Evolutionary conservation across 2,888 invertebrate species (phyloP), one percentile per base, ranked within the genome.

Genomic region (Atrina japonica): DNA sequence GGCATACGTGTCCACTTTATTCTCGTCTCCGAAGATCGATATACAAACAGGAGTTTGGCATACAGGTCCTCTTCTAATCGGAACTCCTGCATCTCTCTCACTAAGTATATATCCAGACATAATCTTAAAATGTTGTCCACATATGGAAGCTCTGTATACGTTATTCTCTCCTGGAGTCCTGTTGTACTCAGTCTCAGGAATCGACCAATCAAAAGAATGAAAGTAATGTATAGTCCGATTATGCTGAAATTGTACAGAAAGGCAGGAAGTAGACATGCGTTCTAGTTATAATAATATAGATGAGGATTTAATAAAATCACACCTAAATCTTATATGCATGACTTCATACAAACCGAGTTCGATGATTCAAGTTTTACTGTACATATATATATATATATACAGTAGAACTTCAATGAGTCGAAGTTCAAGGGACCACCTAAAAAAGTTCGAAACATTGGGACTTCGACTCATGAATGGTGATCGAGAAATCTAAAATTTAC

Each of bases 1-100:
- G 76, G 80, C n/a, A 85, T 75, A 45, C 87, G 79, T 14, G 93
- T 93, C 93, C 93, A 93, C 84, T 93, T 93, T 82, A 99, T 97
- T 91, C 99, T 94, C 25, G 98, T 99, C 90, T 98, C 98, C 5
- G 99, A 98, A 30, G 98, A 90, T 43, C 99, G 94, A 91, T 98
- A 99, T 83, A 99, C 93, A 95, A 99, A 99, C 88, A 99, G 95
- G 65, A 99, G 92, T 93, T 99, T 99, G 70, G 99, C 98, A 91
- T 98, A 99, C 40, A 99, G 93, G 91, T 99, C 98, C 91, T 99
- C 99, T 91, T 99, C 99, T 53, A 99, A 92, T 9, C 94, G 93
- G 80, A 97, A 94, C 88, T 99, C 98, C 63, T 95, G 93, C 66
- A 97, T 97, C 91, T 99, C 99, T 56, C 99, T 94, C 11, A 99